Percentiles rank a stretch among this genome's conserved stretches.
Conservation (phyloP, 1,140 invertebrate species). For the Prorops nasuta region DNA sequence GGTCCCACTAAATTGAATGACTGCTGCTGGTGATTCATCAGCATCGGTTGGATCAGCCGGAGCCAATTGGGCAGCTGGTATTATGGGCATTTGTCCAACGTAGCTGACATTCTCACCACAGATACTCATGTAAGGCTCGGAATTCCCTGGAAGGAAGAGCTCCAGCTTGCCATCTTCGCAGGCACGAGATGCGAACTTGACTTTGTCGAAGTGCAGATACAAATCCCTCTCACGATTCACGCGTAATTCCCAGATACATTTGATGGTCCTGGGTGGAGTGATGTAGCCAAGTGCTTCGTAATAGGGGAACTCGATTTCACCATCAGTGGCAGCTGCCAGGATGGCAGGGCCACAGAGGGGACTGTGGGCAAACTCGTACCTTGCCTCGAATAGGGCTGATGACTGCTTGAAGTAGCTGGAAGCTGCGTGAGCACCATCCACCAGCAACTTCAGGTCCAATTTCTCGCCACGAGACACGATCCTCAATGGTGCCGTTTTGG, state of each 20-base stretch:
- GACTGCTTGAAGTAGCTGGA: conserved; percentile 84
- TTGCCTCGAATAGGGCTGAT: conserved; percentile 77
- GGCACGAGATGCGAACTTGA: conserved; percentile 75
- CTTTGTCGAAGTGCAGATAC: conserved; percentile 83
- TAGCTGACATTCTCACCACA: conserved; percentile 81
- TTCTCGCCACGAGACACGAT: conserved; percentile 76
- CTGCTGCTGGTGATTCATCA: conserved; percentile 63
- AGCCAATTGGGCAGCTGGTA: conserved; percentile 71
- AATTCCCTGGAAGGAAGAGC: conserved; percentile 69
- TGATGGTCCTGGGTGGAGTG: conserved; percentile 71
- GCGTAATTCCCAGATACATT: conserved; percentile 84
- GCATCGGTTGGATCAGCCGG: conserved; percentile 60
- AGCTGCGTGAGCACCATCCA: conserved; percentile 78
- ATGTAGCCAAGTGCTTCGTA: conserved; percentile 78
- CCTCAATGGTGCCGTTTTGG: conserved; percentile 60
- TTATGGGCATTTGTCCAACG: conserved; percentile 73
- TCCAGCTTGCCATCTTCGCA: conserved; percentile 84
- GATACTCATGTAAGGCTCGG: conserved; percentile 72
- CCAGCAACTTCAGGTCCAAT: conserved; percentile 74
- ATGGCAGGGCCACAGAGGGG: conserved; percentile 82
- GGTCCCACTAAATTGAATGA: conserved; percentile 69
- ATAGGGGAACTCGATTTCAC: conserved; percentile 81
- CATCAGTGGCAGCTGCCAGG: conserved; percentile 73
- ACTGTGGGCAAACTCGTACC: conserved; percentile 84
- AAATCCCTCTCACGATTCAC: conserved; percentile 78